A percentile compares a stretch with the other conserved stretches of the same genome.
phyloP scores from a whole-genome alignment of 1,140 invertebrate genomes.

The Drosophila cardini region DNA sequence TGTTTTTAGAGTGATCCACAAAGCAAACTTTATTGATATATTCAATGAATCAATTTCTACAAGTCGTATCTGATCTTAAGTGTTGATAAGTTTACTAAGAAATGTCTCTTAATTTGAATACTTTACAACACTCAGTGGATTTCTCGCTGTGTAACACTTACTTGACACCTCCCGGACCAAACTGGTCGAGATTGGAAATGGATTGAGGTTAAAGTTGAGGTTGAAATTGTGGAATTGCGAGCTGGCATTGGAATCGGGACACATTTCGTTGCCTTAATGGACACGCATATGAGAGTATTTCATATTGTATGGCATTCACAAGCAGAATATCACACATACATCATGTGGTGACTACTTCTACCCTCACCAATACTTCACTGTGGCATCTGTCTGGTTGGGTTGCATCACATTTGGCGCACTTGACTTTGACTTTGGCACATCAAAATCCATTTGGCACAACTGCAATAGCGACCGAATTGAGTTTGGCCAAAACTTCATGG shows the following conservation, averaged over 20 bases:
- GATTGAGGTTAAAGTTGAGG: not conserved
- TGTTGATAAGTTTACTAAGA: too few species aligned
- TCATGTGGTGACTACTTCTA: slow-evolving; percentile 8
- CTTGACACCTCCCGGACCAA: too few species aligned
- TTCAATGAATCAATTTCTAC: too few species aligned
- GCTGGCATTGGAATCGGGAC: not conserved
- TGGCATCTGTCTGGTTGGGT: slow-evolving; percentile 34
- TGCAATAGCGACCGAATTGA: slow-evolving; percentile 13
- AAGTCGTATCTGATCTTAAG: too few species aligned
- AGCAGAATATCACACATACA: slow-evolving; percentile 33
- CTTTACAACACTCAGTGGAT: not conserved
- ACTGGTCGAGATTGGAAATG: not conserved
- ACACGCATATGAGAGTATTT: slow-evolving; percentile 26
- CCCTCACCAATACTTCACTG: not conserved
- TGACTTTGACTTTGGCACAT: slow-evolving; percentile 59
- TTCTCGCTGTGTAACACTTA: not conserved
- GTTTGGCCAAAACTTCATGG: not conserved
- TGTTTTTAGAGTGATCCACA: too few species aligned
- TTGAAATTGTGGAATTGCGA: not conserved
- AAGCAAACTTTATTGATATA: too few species aligned
- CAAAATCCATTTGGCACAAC: slow-evolving; percentile 37
- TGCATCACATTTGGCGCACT: slow-evolving; percentile 45
- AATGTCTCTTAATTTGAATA: too few species aligned
- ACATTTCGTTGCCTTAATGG: not conserved
- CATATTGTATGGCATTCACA: slow-evolving; percentile 34